These are phyloP conservation scores for Trichonephila clavata DNA, from an alignment of 1,140 invertebrate genomes.

Conservation along the genomic window DNA sequence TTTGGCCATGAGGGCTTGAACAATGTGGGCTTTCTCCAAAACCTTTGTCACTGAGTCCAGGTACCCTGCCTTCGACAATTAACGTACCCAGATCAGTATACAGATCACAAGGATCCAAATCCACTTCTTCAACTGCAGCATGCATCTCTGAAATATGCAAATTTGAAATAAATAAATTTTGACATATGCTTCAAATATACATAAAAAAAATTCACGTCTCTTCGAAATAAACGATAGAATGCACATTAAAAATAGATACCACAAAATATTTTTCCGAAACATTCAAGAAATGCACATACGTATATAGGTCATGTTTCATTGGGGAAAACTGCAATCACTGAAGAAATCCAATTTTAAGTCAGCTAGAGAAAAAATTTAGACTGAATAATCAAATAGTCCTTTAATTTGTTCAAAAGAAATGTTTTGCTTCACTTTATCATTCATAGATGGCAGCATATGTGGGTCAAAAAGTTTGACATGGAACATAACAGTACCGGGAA, in stretches of 20 bases:
- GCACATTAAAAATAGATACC: background rate
- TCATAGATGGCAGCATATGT: background rate
- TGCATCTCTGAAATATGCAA: slow-evolving; percentile 77
- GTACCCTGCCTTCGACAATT: slow-evolving; percentile 86
- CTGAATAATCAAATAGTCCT: no score
- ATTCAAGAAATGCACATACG: background rate
- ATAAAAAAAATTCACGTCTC: no score
- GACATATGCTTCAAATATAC: background rate
- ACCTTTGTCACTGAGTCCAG: slow-evolving; percentile 84
- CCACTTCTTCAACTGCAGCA: slow-evolving; percentile 80
- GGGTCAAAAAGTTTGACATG: background rate
- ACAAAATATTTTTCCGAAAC: background rate
- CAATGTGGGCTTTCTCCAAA: slow-evolving; percentile 89
- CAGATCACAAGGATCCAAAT: slow-evolving; percentile 84
- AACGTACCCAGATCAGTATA: slow-evolving; percentile 85
- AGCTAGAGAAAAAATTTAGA: background rate
- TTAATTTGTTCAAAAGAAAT: background rate
- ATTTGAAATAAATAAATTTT: background rate
- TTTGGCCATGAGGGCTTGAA: slow-evolving; percentile 78
- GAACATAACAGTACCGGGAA: background rate
- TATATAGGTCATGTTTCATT: background rate
- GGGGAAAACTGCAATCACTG: background rate
- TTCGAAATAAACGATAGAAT: background rate
- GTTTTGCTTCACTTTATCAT: background rate
- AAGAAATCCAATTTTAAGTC: background rate